Conservation (phyloP, 2,888 invertebrate species). For the Coremacera marginata region DNA sequence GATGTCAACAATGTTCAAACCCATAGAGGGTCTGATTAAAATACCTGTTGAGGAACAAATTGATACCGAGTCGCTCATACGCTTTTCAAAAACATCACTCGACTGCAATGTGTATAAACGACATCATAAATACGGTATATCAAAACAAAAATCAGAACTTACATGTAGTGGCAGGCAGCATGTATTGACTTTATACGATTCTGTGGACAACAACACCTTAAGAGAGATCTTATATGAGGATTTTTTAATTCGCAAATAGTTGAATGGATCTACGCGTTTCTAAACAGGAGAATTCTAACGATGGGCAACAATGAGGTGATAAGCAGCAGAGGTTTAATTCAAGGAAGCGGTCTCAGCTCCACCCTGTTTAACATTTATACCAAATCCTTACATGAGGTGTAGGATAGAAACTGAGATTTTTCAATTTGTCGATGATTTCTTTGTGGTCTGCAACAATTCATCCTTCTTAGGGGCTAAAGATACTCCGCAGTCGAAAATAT, state of each 20-base stretch:
- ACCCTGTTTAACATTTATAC: slow-evolving; percentile 20
- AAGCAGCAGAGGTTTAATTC: background rate
- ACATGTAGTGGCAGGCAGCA: background rate
- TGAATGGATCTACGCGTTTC: slow-evolving; percentile 3
- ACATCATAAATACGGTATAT: background rate
- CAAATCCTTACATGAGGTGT: background rate
- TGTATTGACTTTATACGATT: background rate
- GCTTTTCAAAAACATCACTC: slow-evolving; percentile 7
- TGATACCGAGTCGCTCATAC: background rate
- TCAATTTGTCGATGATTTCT: slow-evolving; percentile 31
- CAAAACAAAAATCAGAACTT: background rate
- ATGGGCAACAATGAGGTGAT: background rate
- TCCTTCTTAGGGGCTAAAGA: background rate
- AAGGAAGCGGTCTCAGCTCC: slow-evolving; percentile 27
- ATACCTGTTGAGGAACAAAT: background rate
- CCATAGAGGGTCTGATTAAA: background rate
- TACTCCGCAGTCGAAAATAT: background rate
- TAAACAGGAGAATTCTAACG: background rate
- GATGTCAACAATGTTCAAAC: background rate
- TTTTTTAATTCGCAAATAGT: background rate
- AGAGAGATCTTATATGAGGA: background rate
- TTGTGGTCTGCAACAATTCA: background rate
- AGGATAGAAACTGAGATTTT: background rate
- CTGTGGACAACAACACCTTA: background rate
- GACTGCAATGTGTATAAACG: background rate